Base-by-base conservation (phyloP, 2,113 vertebrate species). In the Xenus cinereus region DNA sequence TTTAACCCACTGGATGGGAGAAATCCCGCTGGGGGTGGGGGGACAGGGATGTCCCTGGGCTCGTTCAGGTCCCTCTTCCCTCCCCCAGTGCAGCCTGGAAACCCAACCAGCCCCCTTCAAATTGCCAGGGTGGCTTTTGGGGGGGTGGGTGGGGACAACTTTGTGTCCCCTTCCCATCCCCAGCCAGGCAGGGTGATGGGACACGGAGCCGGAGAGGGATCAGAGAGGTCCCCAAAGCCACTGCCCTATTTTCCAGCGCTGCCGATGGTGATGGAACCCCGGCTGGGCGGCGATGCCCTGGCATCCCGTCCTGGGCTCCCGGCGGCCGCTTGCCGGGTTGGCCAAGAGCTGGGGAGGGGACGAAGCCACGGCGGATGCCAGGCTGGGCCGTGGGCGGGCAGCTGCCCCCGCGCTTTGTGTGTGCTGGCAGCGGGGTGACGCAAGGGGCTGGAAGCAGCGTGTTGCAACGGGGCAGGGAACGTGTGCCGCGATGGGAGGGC, bases 321-420 rank as follows among this genome's bases (percentile, higher is more conserved):
- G 1, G 32, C 41, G 27, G 54, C 68, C 23, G 2, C 4, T 23
- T 62, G 41, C 56, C 3, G 9, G 43, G 63, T 63, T 94, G 89
- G 96, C 96, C 95, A 90, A 97, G 97, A 95, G 95, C 96, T 41
- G 90, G 96, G 96, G 94, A 92, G 73, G 84, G 80, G 95, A 92
- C 76, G 94, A 89, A 94, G 90, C 5, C 48, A 1, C 2, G 53
- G 90, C 62, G 92, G 97, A 77, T 96, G 95, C 78, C 64, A 14
- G 79, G 79, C 46, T 1, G 4, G 75, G 84, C 84, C 6, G 78
- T 88, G 84, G 94, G 96, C 12, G 54, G 81, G 91, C 21, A 3
- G 68, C 72, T 59, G 87, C 87, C 95, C 90, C 72, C 84, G 39
- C 87, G 12, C 43, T 53, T 33, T 60, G 78, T 35, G 87, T 56